Percentiles rank a stretch among this genome's conserved stretches.
phyloP scores from a whole-genome alignment of 2,797 vertebrate genomes.

The Tangara arthus region DNA sequence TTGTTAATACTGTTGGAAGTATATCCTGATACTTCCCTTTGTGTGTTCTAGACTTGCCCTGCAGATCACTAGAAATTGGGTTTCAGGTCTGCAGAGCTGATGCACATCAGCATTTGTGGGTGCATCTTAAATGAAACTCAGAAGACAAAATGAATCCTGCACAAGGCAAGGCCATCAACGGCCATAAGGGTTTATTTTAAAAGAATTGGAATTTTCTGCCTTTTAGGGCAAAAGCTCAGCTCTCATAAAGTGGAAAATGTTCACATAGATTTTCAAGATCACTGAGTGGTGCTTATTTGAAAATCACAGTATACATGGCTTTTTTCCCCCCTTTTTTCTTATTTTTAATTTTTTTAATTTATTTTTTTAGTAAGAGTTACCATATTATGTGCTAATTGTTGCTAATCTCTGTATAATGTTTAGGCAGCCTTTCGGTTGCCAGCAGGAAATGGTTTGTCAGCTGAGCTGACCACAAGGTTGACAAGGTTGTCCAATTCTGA shows the following conservation, averaged over 20 bases:
- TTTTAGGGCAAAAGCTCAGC: constrained; percentile 4
- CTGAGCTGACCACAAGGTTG: background rate
- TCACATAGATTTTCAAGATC: background rate
- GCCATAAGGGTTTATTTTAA: constrained; percentile 2
- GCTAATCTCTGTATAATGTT: background rate
- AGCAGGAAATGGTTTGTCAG: background rate
- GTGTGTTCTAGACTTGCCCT: background rate
- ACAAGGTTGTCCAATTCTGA: background rate
- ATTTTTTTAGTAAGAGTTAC: background rate
- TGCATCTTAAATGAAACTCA: background rate
- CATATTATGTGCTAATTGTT: background rate
- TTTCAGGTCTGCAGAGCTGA: background rate
- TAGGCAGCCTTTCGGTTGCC: background rate
- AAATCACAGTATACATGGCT: background rate
- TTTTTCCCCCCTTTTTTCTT: rapidly evolving
- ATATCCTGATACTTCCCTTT: background rate
- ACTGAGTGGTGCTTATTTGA: background rate
- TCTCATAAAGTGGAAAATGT: background rate
- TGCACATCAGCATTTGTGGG: background rate
- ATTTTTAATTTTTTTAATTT: background rate
- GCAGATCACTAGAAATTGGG: background rate
- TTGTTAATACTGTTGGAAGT: background rate
- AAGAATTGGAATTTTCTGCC: background rate
- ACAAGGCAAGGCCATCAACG: constrained; percentile 29
- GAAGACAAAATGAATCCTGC: constrained; percentile 6